Evolutionary conservation across 2,797 vertebrate species (phyloP).

Genomic region (Arrhamphus sclerolepis): DNA sequence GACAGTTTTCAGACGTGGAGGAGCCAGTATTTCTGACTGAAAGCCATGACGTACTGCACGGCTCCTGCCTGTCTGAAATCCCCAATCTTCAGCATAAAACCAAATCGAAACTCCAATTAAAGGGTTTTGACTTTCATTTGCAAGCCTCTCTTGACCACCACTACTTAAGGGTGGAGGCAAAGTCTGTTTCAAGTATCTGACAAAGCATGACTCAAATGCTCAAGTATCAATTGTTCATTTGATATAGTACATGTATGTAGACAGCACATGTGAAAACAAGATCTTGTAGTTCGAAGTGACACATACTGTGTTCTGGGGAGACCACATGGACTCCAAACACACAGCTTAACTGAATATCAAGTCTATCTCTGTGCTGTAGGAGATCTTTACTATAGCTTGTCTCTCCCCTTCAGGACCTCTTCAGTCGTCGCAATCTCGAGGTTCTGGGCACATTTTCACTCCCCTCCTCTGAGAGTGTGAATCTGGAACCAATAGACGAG

Average conservation of each 20-base stretch:
- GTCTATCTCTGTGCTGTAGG: constrained; percentile 72
- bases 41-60: constrained; percentile 77
- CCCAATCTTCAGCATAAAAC: constrained; percentile 79
- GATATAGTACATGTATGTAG: constrained; percentile 38
- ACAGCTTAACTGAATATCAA: constrained; percentile 68
- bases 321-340: constrained; percentile 57
- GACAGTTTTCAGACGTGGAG: constrained; percentile 80
- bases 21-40: constrained; percentile 79
- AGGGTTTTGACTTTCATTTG: constrained; percentile 77
- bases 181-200: constrained; percentile 73
- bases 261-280: constrained; percentile 35
- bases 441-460: constrained; percentile 77
- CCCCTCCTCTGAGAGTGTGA: constrained; percentile 71
- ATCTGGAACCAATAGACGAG: constrained; percentile 76
- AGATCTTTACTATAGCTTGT: constrained; percentile 63
- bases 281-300: constrained; percentile 46
- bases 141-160: constrained; percentile 71
- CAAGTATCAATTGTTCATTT: constrained; percentile 65
- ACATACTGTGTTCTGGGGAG: constrained; percentile 49
- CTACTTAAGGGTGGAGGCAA: constrained; percentile 71
- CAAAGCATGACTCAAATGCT: constrained; percentile 62
- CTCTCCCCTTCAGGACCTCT: constrained; percentile 74
- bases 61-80: constrained; percentile 84
- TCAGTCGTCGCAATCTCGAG: constrained; percentile 82
- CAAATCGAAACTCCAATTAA: constrained; percentile 77